Base-by-base conservation (phyloP, 1,140 invertebrate genomes). In the Drosophila erecta region DNA sequence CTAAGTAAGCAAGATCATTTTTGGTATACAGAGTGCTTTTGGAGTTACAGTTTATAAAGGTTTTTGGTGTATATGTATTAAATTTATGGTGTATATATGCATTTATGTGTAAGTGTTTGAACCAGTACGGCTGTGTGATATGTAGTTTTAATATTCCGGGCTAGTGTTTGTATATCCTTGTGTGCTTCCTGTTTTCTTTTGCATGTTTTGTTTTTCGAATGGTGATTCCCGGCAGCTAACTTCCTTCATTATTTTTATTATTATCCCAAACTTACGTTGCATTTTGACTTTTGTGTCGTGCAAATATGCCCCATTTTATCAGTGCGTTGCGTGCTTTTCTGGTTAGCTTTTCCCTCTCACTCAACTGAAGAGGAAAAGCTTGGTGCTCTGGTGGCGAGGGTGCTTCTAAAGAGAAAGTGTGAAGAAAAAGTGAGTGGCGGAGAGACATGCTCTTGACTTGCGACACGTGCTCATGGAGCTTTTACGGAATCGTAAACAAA, bases 391-490 rank as follows among this genome's bases (percentile, higher is more conserved):
- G 37, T 44, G 55, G 43, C 49, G 59, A 53, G 57, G 81, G 81
- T 84, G 81, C 76, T 85, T 78, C 76, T 84, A 76, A 62, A 84
- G 80, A 84, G 78, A 71, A 64, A 75, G n/a, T 43, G 41, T 54
- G 41, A 55, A 73, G 40, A 72, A 58, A 73, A 62, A 59, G 49
- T 44, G 43, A 77, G 43, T 53, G 43, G 47, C 27, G 47, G 15
- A 30, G 47, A 51, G 40, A 50, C 81, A 85, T 75, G 77, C 79
- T 79, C 81, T 80, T 66, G 64, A 65, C 44, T 49, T 64, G 43
- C 50, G 56, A 65, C 67, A 81, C 57, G 67, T 55, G 54, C 62
- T 70, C 49, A 61, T 49, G 62, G 60, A 84, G 81, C 71, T 70
- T 70, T 70, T 65, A 73, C 64, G 77, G 61, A 65, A 85, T 72